Conservation (phyloP, 2,888 invertebrate species). For the Colostygia pectinataria region DNA sequence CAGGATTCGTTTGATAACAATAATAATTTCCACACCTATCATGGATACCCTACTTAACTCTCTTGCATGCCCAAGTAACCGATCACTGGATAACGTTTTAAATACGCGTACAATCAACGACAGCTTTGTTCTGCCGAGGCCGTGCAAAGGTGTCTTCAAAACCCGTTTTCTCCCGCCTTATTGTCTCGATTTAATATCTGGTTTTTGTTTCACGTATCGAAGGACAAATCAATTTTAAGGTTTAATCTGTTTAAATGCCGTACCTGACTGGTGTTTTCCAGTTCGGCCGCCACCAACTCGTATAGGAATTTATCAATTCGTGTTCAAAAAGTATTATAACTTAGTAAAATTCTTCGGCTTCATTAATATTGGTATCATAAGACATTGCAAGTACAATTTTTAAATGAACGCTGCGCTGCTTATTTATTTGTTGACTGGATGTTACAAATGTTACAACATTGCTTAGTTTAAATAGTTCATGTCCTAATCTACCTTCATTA, state of each 20-base stretch:
- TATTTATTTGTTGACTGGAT: no score
- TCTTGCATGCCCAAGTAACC: constrained; percentile 18
- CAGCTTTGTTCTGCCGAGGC: constrained; percentile 45
- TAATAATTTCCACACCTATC: not conserved
- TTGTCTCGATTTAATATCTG: constrained; percentile 32
- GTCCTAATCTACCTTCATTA: no score
- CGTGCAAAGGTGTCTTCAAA: constrained; percentile 46
- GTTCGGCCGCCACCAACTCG: not conserved
- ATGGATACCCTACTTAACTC: constrained; percentile 10
- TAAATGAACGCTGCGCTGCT: no score
- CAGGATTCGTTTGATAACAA: no score
- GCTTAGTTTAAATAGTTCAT: no score
- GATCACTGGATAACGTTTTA: constrained; percentile 21
- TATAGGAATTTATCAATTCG: no score
- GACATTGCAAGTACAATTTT: no score
- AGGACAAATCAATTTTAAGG: constrained; percentile 26
- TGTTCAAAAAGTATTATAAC: no score
- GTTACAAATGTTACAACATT: no score
- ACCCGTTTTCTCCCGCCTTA: constrained; percentile 38
- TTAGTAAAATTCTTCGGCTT: no score
- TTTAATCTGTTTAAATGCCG: constrained; percentile 21
- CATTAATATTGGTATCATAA: no score
- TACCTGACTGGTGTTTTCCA: constrained; percentile 12
- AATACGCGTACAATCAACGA: constrained; percentile 15
- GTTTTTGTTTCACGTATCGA: constrained; percentile 27